Conservation (phyloP, 2,888 invertebrate genomes). For the Oasisia sp. region DNA sequence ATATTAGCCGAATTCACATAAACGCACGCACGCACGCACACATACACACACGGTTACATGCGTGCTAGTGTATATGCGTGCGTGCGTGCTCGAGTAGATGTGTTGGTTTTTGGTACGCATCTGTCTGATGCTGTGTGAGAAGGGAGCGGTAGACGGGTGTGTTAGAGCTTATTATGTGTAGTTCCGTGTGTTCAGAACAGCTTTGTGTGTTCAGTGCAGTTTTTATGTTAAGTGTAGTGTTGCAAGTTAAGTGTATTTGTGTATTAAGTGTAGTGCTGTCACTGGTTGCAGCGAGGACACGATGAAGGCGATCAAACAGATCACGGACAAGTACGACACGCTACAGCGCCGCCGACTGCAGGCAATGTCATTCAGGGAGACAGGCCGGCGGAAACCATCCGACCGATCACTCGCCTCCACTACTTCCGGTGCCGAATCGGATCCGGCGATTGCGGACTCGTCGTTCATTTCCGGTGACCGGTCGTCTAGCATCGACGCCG, state of each 20-base stretch:
- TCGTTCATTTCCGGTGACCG: background rate
- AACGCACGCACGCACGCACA: too few species aligned
- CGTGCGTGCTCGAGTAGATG: too few species aligned
- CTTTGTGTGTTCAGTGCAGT: too few species aligned
- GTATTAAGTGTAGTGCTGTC: background rate
- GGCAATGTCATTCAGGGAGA: conserved; percentile 37
- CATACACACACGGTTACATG: too few species aligned
- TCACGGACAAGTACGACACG: conserved; percentile 44
- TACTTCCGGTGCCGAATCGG: background rate
- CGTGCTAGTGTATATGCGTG: too few species aligned
- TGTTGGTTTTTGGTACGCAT: too few species aligned
- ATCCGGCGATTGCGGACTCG: background rate
- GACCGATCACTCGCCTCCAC: background rate
- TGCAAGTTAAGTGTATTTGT: background rate
- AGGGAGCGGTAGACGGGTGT: too few species aligned
- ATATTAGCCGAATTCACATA: too few species aligned
- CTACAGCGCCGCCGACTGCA: conserved; percentile 34
- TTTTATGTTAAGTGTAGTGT: too few species aligned
- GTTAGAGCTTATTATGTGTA: too few species aligned
- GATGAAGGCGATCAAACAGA: conserved; percentile 39
- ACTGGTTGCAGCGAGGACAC: conserved; percentile 36
- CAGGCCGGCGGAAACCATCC: conserved; percentile 7
- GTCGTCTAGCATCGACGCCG: background rate
- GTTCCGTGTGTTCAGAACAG: too few species aligned
- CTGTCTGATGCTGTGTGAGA: too few species aligned